Evolutionary conservation across 1,140 invertebrate genomes (phyloP).

Genomic region (Scaptomyza graminum): DNA sequence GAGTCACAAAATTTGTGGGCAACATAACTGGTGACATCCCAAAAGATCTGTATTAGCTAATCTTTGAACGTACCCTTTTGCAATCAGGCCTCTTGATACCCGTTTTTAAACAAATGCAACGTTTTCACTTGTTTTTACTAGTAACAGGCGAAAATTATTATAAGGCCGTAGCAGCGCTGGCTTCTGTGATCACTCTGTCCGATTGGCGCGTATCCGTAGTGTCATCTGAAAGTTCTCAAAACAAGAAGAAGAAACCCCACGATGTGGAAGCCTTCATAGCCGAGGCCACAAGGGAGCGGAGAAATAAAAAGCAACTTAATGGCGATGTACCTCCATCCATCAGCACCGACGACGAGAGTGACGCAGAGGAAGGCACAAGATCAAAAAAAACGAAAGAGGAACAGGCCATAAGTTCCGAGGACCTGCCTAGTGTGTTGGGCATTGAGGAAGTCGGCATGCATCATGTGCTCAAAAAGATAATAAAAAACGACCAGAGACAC

Average conservation of each 20-base stretch:
- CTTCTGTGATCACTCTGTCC: conserved; percentile 83
- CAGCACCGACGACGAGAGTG: conserved; percentile 38
- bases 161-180: conserved; percentile 84
- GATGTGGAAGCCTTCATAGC: conserved; percentile 72
- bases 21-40: too few relatives aligned
- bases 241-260: conserved; percentile 53
- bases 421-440: conserved; percentile 68
- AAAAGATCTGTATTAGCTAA: too few relatives aligned
- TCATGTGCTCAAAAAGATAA: conserved; percentile 91
- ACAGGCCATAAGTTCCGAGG: conserved; percentile 3
- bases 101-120: too few relatives aligned
- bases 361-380: conserved; percentile 54
- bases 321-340: conserved; percentile 1
- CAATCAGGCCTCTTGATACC: too few relatives aligned
- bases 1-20: too few relatives aligned
- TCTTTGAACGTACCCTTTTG: too few relatives aligned
- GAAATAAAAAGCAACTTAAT: conserved; percentile 38
- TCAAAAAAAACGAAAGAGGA: conserved; percentile 50
- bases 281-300: conserved; percentile 62
- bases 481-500: conserved; percentile 87
- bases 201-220: conserved; percentile 79
- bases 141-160: conserved; percentile 65
- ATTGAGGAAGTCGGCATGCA: conserved; percentile 93
- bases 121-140: too few relatives aligned
- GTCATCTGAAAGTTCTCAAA: conserved; percentile 54